Evolutionary conservation across 2,797 vertebrate genomes (phyloP).

Genomic region (Rhynchotus rufescens): DNA sequence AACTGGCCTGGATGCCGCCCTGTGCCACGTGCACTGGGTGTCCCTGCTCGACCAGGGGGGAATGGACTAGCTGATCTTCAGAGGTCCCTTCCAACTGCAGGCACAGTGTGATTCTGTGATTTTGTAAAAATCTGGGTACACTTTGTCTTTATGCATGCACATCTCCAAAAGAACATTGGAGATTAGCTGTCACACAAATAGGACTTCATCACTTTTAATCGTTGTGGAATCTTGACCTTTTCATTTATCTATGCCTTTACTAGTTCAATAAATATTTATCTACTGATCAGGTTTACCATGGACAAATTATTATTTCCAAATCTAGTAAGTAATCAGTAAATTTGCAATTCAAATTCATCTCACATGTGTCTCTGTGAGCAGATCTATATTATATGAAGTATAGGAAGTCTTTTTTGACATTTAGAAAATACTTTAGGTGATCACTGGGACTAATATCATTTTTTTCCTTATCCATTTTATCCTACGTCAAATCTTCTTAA

Average conservation of each 20-base stretch:
- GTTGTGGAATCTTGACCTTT: neutral
- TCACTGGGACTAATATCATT: neutral
- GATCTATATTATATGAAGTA: neutral
- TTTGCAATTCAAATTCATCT: neutral
- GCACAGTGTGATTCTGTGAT: too few relatives aligned
- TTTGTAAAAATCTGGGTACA: neutral
- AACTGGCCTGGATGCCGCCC: too few relatives aligned
- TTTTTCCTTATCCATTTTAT: neutral
- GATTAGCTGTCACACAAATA: neutral
- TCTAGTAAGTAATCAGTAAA: neutral
- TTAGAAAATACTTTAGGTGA: neutral
- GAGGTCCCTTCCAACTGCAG: too few relatives aligned
- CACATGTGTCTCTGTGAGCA: neutral
- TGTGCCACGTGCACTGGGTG: too few relatives aligned
- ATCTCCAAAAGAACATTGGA: neutral
- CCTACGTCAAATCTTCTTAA: conserved; percentile 26
- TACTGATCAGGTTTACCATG: neutral
- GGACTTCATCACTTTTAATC: neutral
- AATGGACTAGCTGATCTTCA: too few relatives aligned
- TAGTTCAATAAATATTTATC: neutral
- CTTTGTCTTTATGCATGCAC: neutral
- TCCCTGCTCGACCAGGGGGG: too few relatives aligned
- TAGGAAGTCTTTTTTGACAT: neutral
- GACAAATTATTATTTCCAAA: conserved; percentile 4
- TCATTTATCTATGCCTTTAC: neutral